Conservation (phyloP, 2,113 vertebrate species). For the Tachycineta bicolor region DNA sequence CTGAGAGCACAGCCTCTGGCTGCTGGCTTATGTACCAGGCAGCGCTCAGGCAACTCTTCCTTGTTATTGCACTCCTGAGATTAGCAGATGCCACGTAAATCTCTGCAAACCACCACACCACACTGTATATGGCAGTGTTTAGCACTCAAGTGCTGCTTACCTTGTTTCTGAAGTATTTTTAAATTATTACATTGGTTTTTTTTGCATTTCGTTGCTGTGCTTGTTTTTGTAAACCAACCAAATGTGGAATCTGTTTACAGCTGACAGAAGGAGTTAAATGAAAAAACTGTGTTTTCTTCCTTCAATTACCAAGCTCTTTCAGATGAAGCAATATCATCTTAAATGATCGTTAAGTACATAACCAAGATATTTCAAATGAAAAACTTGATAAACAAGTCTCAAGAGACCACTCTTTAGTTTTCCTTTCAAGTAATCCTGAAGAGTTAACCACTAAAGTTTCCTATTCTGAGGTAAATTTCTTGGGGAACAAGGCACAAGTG, state of each 20-base stretch:
- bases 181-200: not conserved
- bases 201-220: not conserved
- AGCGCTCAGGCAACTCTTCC: not conserved
- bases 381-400: not conserved
- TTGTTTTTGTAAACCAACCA: not conserved
- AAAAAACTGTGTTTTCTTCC: not conserved
- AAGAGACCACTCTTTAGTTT: not conserved
- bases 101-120: not conserved
- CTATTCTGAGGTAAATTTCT: not conserved
- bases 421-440: not conserved
- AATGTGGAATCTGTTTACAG: not conserved
- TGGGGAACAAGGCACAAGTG: not conserved
- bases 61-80: not conserved
- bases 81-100: not conserved
- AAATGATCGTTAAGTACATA: not conserved
- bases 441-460: not conserved
- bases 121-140: not conserved
- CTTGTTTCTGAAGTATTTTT: not conserved
- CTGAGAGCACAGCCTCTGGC: not conserved
- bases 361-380: not conserved
- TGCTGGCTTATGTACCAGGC: not conserved
- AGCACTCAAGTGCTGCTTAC: not conserved
- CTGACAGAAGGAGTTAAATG: not conserved
- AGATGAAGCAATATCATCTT: not conserved
- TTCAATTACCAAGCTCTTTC: not conserved